Base-by-base conservation (phyloP, 2,113 vertebrate species). In the Cavia aperea region DNA sequence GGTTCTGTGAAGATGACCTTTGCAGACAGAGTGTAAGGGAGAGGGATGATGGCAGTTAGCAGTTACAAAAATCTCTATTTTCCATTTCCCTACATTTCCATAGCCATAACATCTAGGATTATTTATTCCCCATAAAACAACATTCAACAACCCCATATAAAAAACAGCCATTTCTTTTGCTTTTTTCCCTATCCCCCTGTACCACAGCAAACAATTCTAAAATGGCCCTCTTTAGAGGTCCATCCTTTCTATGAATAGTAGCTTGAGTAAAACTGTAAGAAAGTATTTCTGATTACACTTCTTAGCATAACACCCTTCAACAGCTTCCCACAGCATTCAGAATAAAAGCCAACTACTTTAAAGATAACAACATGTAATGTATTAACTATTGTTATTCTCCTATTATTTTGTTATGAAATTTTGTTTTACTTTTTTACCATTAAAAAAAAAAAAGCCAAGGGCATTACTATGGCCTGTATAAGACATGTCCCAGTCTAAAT, bases 131-230 rank as follows among this genome's bases (percentile, higher is more conserved):
- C 33, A 6, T 19, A 90, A 94, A 92, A 89, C 75, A 26, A 90
- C 81, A 39, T 5, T 91, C 51, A 89, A 83, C 68, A 56, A 82
- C 19, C 60, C 90, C 65, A 86, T 5, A 7, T 39, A 81, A 81
- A 86, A 54, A 56, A 93, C 18, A 75, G 2, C n/a, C 54, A 58
- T 83, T 33, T 46, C 12, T 23, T 81, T 73, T 15, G 21, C 62
- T 85, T 93, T n/a, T 88, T 63, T 46, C 56, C n/a, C 21, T 19
- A 31, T 46, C 56, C 91, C 89, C 46, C 72, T 12, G 49, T 18
- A 58, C 24, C 88, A 77, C 0, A 73, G 85, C 51, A 68, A 79
- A 65, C 0, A 39, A 46, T 36, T 24, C 51, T 31, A 39, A 84
- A 78, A 54, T 60, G 36, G 13, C 23, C 7, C 4, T 91, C 16